A percentile compares a stretch with the other conserved stretches of the same genome.
These are phyloP conservation scores for Carettochelys insculpta DNA, from an alignment of 2,113 vertebrate species.

Conservation along the genomic window DNA sequence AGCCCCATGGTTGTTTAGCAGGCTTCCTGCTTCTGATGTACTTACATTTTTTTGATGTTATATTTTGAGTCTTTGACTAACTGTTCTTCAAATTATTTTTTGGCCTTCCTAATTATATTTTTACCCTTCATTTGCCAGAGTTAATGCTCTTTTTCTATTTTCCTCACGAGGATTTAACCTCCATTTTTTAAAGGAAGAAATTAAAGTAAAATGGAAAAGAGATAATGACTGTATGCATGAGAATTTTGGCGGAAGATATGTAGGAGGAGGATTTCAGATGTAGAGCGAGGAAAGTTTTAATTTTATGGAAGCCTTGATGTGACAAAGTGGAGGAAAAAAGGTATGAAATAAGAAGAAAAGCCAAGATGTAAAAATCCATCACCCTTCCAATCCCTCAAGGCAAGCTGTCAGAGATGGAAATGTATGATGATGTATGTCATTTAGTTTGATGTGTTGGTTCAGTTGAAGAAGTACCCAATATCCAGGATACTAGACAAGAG, in stretches of 20 bases:
- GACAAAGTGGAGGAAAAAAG: background rate
- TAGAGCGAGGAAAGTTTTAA: background rate
- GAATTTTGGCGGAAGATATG: background rate
- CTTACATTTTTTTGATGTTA: too few species aligned
- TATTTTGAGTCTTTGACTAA: too few species aligned
- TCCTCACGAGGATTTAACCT: too few species aligned
- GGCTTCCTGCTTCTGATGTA: too few species aligned
- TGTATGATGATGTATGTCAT: constrained; percentile 49
- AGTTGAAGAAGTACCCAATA: constrained; percentile 1
- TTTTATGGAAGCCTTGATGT: background rate
- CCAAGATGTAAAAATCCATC: constrained; percentile 43
- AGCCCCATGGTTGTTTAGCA: too few species aligned
- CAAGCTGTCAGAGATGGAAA: constrained; percentile 23
- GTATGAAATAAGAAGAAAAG: constrained; percentile 15
- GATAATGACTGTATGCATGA: background rate
- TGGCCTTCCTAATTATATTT: too few species aligned
- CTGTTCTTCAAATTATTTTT: too few species aligned
- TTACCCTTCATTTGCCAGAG: too few species aligned
- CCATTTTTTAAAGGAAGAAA: background rate
- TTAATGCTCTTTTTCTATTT: too few species aligned
- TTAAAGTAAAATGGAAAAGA: background rate
- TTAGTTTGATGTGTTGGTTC: constrained; percentile 28
- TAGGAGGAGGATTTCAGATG: background rate
- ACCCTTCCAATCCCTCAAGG: constrained; percentile 13
- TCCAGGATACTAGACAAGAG: background rate